A percentile compares a stretch with the other conserved stretches of the same genome.
Evolutionary conservation across 1,140 invertebrate species (phyloP).

Genomic region (Streblospio benedicti): DNA sequence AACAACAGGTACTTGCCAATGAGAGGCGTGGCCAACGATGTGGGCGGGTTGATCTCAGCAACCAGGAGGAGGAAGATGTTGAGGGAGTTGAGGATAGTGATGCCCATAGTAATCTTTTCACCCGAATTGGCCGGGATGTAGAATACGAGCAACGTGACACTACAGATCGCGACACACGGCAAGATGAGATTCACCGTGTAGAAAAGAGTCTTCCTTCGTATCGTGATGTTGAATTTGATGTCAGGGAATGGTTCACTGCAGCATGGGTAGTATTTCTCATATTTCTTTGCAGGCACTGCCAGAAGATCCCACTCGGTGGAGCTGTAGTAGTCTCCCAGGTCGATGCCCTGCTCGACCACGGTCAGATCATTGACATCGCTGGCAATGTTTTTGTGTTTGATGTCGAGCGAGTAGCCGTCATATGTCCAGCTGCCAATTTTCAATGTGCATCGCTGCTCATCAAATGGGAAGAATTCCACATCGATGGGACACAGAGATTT

Average conservation of each 20-base stretch:
- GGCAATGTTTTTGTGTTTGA: constrained; percentile 12
- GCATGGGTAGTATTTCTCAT: constrained; percentile 67
- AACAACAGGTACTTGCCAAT: constrained; percentile 48
- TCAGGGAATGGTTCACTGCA: constrained; percentile 77
- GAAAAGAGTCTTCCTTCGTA: constrained; percentile 57
- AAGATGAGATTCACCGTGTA: constrained; percentile 48
- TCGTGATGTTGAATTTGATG: constrained; percentile 98
- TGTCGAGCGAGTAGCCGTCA: constrained; percentile 43
- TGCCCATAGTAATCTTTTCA: constrained; percentile 47
- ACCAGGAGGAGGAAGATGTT: constrained; percentile 47
- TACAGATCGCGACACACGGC: constrained; percentile 48
- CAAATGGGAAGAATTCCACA: constrained; percentile 74
- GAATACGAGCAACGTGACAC: constrained; percentile 49
- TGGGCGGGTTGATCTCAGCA: constrained; percentile 47
- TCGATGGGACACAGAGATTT: constrained; percentile 98
- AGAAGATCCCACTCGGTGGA: constrained; percentile 99
- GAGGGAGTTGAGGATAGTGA: constrained; percentile 46
- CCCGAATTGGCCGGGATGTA: constrained; percentile 47
- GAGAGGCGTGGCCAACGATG: constrained; percentile 43
- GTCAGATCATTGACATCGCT: background rate
- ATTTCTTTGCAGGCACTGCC: constrained; percentile 65
- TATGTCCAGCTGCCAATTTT: constrained; percentile 80
- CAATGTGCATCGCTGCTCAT: constrained; percentile 87
- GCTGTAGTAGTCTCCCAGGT: constrained; percentile 44
- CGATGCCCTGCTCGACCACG: constrained; percentile 28